These are phyloP conservation scores for Muscina levida DNA, from an alignment of 2,888 invertebrate genomes.

Conservation along the genomic window DNA sequence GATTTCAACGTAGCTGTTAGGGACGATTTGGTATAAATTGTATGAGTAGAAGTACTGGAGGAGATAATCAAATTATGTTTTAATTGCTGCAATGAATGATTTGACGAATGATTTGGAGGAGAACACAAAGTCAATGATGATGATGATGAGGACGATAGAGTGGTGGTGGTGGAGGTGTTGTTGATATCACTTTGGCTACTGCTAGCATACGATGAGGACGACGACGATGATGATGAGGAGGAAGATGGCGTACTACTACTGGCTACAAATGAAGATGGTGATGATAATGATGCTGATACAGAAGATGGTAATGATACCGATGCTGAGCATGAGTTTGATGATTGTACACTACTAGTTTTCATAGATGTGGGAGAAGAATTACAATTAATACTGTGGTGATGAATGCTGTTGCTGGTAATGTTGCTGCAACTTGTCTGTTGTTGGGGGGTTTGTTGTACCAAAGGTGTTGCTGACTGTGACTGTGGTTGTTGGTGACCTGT, in stretches of 20 bases:
- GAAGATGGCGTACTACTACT: slow-evolving; percentile 48
- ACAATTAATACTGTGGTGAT: slow-evolving; percentile 72
- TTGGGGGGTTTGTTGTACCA: slow-evolving; percentile 16
- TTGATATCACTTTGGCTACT: slow-evolving; percentile 52
- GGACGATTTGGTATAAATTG: slow-evolving; percentile 54
- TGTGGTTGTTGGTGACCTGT: slow-evolving; percentile 50
- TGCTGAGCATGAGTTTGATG: slow-evolving; percentile 48
- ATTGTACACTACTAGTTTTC: slow-evolving; percentile 54
- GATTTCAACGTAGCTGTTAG: slow-evolving; percentile 57
- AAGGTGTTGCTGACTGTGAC: slow-evolving; percentile 56
- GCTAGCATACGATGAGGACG: slow-evolving; percentile 44
- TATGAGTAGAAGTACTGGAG: slow-evolving; percentile 44
- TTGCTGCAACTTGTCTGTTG: slow-evolving; percentile 51
- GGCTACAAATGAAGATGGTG: slow-evolving; percentile 64
- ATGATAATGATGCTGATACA: slow-evolving; percentile 49
- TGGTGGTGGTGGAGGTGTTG: slow-evolving; percentile 51
- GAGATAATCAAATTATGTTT: slow-evolving; percentile 49
- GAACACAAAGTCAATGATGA: not conserved
- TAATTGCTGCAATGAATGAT: slow-evolving; percentile 40
- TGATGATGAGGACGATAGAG: slow-evolving; percentile 53
- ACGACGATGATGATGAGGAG: slow-evolving; percentile 64
- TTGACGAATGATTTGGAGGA: slow-evolving; percentile 15
- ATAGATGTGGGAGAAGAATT: slow-evolving; percentile 70
- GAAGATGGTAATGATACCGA: slow-evolving; percentile 52
- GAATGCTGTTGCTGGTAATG: slow-evolving; percentile 50